A percentile compares a stretch with the other conserved stretches of the same genome.
These are phyloP conservation scores for Augochlora pura DNA, from an alignment of 1,140 invertebrate genomes.

Conservation along the genomic window DNA sequence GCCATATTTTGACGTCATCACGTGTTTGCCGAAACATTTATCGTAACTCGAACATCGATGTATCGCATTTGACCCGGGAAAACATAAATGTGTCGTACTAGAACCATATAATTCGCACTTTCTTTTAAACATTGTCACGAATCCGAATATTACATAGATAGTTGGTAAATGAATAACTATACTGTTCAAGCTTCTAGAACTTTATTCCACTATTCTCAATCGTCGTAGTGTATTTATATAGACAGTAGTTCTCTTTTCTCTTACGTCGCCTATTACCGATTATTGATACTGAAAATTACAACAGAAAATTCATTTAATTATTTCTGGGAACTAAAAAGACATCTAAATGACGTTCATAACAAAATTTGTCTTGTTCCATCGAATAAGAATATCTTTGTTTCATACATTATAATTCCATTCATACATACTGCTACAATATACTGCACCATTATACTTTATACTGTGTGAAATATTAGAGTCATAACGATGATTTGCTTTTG, in stretches of 20 bases:
- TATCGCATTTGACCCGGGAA: slow-evolving; percentile 36
- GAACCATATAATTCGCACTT: too few species aligned
- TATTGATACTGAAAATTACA: not conserved
- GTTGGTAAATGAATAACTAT: not conserved
- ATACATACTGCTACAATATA: slow-evolving; percentile 34
- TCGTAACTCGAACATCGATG: slow-evolving; percentile 35
- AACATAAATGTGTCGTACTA: not conserved
- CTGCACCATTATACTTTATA: slow-evolving; percentile 11
- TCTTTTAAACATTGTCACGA: too few species aligned
- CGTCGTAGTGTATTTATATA: not conserved
- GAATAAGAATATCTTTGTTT: not conserved
- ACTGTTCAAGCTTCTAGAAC: slow-evolving; percentile 6
- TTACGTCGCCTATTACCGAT: slow-evolving; percentile 1
- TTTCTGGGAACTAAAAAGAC: slow-evolving; percentile 22
- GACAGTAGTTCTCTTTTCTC: not conserved
- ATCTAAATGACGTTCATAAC: slow-evolving; percentile 30
- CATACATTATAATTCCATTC: slow-evolving; percentile 8
- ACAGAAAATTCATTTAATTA: slow-evolving; percentile 31
- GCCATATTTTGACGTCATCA: slow-evolving; percentile 79
- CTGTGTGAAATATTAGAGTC: not conserved
- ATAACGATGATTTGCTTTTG: not conserved
- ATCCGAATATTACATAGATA: too few species aligned
- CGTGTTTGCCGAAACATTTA: slow-evolving; percentile 36
- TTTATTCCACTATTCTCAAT: slow-evolving; percentile 33
- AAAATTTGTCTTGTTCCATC: not conserved